Base-by-base conservation (phyloP, 2,113 vertebrate species). In the Menura novaehollandiae region DNA sequence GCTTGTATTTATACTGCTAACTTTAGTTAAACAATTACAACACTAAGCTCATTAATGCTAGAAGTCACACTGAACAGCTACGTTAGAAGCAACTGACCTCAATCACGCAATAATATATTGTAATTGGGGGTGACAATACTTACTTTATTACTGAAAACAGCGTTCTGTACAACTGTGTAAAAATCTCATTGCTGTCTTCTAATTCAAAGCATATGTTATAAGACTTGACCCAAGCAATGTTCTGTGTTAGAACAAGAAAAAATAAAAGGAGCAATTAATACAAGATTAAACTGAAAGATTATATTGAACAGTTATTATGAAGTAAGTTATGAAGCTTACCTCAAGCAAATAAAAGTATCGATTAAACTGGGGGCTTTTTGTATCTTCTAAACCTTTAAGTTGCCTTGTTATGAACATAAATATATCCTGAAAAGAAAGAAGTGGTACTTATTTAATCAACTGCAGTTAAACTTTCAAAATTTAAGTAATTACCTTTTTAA, bases 371-470 rank as follows among this genome's bases (percentile, higher is more conserved):
- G 99, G 99, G 28, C 99, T 99, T 98, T 99, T 99, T 53, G 99
- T 99, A 94, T 99, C 99, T 96, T 99, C 99, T 86, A 99, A 98
- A 91, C 99, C 99, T 96, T 99, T 99, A 39, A 99, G 98, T 88
- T 99, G 99, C 91, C 99, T 98, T 92, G 99, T 99, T 98, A 99
- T 99, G 95, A 99, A 99, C 99, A 99, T 99, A 97, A 99, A 99
- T 98, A 99, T 99, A 98, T 99, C 99, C 99, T 99, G 28, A 93
- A 94, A 95, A 93, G 44, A 79, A 91, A 90, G 35, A 87, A 93
- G 53, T 73, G 51, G 93, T 4, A 76, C 59, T n/a, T 78, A 59
- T 68, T 98, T 94, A 95, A 72, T 76, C 66, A 85, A 74, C 2
- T 27, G 80, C 21, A 90, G 49, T 66, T 15, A 88, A 72, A 83